phyloP scores from a whole-genome alignment of 1,140 invertebrate genomes.

The Harlomillsia oculata region DNA sequence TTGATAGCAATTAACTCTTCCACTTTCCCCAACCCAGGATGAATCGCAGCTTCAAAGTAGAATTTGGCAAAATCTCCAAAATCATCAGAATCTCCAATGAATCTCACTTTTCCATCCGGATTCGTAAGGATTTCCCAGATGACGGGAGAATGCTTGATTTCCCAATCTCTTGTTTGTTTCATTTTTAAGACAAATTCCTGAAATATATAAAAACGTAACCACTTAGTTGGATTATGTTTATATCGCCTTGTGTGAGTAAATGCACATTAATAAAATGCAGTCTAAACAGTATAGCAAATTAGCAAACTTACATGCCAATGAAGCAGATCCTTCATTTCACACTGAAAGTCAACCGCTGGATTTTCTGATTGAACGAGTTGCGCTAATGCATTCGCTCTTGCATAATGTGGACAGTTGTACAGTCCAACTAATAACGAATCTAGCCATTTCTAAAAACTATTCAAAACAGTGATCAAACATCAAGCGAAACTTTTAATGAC shows the following conservation, averaged over 20 bases:
- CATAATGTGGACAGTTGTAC: too few species aligned
- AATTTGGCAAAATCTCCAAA: constrained; percentile 29
- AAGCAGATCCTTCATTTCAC: too few species aligned
- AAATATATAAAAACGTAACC: background rate
- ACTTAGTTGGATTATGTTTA: too few species aligned
- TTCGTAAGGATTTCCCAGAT: constrained; percentile 29
- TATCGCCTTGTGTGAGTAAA: background rate
- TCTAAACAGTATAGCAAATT: background rate
- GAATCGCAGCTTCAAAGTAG: constrained; percentile 14
- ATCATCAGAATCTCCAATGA: constrained; percentile 32
- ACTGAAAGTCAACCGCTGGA: too few species aligned
- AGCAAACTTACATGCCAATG: too few species aligned
- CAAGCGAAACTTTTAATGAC: too few species aligned
- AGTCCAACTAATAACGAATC: too few species aligned
- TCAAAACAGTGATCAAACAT: too few species aligned
- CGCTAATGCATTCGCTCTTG: too few species aligned
- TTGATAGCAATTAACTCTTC: constrained; percentile 5
- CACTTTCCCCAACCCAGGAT: background rate
- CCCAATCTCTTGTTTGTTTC: constrained; percentile 20
- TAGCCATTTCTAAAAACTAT: too few species aligned
- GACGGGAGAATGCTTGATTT: constrained; percentile 26
- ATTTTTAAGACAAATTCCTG: constrained; percentile 28
- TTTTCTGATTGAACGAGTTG: too few species aligned
- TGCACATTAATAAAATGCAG: background rate
- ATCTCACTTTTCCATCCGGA: constrained; percentile 18